phyloP scores from a whole-genome alignment of 2,113 vertebrate genomes.

The Peromyscus maniculatus region DNA sequence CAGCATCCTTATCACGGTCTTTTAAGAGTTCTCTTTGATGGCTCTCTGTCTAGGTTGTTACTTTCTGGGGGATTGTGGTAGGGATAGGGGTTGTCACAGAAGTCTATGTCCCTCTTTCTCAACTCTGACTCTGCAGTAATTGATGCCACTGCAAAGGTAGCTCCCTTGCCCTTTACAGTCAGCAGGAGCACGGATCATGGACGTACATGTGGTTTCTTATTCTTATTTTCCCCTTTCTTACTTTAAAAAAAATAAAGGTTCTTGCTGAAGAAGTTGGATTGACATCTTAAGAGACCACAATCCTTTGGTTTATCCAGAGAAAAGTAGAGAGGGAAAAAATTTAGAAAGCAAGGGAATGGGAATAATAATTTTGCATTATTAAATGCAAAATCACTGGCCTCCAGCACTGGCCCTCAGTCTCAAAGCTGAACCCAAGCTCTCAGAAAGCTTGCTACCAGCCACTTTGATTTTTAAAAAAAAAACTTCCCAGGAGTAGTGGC shows the following conservation, averaged over 20 bases:
- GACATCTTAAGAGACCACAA: slow-evolving; percentile 46
- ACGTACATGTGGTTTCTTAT: background rate
- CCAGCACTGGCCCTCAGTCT: background rate
- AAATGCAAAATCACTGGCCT: background rate
- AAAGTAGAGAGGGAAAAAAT: slow-evolving; percentile 35
- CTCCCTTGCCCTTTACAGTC: background rate
- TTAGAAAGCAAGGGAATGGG: background rate
- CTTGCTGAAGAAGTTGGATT: slow-evolving; percentile 34
- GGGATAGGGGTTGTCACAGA: background rate
- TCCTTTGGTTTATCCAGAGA: slow-evolving; percentile 58
- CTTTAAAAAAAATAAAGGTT: background rate
- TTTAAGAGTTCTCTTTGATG: background rate
- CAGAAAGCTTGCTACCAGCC: background rate
- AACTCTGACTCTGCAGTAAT: background rate
- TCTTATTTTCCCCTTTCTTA: slow-evolving; percentile 26
- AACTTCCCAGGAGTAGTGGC: background rate
- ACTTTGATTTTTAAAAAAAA: background rate
- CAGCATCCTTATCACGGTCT: background rate
- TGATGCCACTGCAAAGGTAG: background rate
- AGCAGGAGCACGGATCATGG: background rate
- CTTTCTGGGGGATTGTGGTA: too few relatives aligned
- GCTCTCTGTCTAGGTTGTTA: background rate
- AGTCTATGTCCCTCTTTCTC: background rate
- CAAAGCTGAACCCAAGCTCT: background rate
- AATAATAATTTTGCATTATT: too few relatives aligned